Percentiles rank a stretch among this genome's conserved stretches.
Evolutionary conservation across 2,797 vertebrate species (phyloP).

Genomic region (Picus viridis): DNA sequence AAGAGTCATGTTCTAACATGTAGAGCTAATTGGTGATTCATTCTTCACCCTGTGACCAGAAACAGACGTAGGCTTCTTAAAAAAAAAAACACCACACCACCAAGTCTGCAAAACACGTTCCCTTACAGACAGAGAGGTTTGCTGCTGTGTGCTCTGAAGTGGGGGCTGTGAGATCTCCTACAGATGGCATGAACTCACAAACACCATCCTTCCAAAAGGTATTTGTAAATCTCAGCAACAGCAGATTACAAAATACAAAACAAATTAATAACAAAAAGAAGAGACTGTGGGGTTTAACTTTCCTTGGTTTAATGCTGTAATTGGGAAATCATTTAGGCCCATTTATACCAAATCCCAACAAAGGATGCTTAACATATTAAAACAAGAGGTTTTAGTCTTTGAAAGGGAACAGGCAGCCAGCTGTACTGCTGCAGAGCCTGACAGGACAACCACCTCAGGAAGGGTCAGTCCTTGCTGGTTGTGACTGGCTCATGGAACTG

Average conservation of each 20-base stretch:
- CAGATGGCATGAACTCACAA: not conserved
- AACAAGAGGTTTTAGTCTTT: slow-evolving; percentile 47
- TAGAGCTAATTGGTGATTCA: slow-evolving; percentile 28
- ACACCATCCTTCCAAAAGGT: not conserved
- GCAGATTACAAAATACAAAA: slow-evolving; percentile 33
- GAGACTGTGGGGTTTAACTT: slow-evolving; percentile 31
- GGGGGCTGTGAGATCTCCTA: not conserved
- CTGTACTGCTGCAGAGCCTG: not conserved
- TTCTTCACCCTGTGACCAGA: slow-evolving; percentile 55
- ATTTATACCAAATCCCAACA: slow-evolving; percentile 49
- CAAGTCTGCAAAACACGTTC: not conserved
- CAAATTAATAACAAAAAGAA: slow-evolving; percentile 25
- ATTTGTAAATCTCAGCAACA: slow-evolving; percentile 41
- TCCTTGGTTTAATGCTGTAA: slow-evolving; percentile 47
- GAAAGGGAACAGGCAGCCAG: slow-evolving; percentile 53
- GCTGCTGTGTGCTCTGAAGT: not conserved
- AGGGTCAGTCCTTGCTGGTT: not conserved
- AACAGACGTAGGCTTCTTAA: slow-evolving; percentile 43
- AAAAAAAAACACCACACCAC: not conserved
- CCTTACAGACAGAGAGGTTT: not conserved
- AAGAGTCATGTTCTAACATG: slow-evolving; percentile 43
- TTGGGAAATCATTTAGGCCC: slow-evolving; percentile 58
- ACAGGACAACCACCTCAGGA: not conserved
- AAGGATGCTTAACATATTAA: slow-evolving; percentile 51
- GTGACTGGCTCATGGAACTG: not conserved